Conservation (phyloP, 2,113 vertebrate species). For the Pagrus major region DNA sequence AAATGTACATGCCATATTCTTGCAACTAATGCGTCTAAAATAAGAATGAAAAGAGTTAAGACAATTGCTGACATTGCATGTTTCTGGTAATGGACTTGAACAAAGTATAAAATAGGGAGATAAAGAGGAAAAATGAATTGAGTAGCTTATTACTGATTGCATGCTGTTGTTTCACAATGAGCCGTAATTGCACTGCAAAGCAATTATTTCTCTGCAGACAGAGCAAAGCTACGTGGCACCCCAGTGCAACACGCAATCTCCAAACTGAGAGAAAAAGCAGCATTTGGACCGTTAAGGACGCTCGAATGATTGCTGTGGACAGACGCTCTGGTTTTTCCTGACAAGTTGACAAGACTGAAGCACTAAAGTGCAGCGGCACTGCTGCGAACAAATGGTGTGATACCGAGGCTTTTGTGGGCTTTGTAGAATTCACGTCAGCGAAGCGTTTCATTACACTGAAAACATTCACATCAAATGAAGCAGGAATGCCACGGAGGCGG, state of each 20-base stretch:
- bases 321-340: conserved; percentile 23
- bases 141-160: conserved; percentile 12
- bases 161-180: conserved; percentile 34
- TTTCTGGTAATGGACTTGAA: not conserved
- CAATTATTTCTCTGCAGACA: conserved; percentile 53
- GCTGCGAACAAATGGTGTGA: not conserved
- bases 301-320: conserved; percentile 18
- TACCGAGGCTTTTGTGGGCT: conserved; percentile 16
- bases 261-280: conserved; percentile 22
- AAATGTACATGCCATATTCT: not conserved
- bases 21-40: not conserved
- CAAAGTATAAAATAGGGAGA: not conserved
- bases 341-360: conserved; percentile 27
- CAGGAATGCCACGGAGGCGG: conserved; percentile 31
- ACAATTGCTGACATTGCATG: not conserved
- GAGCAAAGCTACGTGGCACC: conserved; percentile 36
- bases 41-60: not conserved
- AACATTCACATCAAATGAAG: conserved; percentile 51
- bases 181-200: conserved; percentile 51
- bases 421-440: conserved; percentile 7
- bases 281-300: conserved; percentile 5
- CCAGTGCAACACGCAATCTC: not conserved
- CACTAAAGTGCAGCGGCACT: not conserved
- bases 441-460: conserved; percentile 24
- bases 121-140: not conserved